Percentiles rank a stretch among this genome's conserved stretches.
phyloP scores from a whole-genome alignment of 2,113 vertebrate genomes.

The Xenus cinereus region DNA sequence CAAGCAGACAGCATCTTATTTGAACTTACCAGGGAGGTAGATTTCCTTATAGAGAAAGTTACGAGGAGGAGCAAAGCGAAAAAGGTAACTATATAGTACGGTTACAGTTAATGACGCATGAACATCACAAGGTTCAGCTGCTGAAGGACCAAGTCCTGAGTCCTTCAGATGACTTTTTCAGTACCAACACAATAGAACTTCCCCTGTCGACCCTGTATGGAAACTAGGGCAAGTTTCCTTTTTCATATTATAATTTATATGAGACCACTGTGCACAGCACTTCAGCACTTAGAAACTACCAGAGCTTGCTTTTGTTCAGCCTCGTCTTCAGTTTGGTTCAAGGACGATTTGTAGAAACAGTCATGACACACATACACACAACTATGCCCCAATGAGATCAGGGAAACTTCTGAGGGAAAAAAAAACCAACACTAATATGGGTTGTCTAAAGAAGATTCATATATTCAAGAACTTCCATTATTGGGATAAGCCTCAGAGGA shows the following conservation, averaged over 20 bases:
- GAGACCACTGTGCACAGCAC: neutral
- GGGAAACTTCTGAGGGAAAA: neutral
- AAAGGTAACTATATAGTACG: neutral
- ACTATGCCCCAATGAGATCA: neutral
- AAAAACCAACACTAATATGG: neutral
- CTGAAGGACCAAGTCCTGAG: neutral
- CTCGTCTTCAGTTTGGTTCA: neutral
- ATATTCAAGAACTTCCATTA: neutral
- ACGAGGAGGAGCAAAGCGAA: neutral
- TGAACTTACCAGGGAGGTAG: neutral
- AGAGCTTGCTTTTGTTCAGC: neutral
- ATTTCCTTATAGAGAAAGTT: neutral
- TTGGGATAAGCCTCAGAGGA: neutral
- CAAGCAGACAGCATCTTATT: conserved; percentile 35
- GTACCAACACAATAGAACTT: neutral
- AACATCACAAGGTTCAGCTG: neutral
- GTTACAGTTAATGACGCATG: conserved; percentile 11
- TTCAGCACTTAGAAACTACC: neutral
- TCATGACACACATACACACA: neutral
- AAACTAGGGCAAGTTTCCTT: neutral
- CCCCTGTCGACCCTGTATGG: accelerated
- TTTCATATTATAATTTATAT: neutral
- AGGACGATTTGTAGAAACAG: neutral
- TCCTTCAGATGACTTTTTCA: conserved; percentile 14
- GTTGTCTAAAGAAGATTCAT: neutral